A percentile compares a stretch with the other conserved stretches of the same genome.
Conservation (phyloP, 2,797 vertebrate genomes). For the Valencia hispanica region DNA sequence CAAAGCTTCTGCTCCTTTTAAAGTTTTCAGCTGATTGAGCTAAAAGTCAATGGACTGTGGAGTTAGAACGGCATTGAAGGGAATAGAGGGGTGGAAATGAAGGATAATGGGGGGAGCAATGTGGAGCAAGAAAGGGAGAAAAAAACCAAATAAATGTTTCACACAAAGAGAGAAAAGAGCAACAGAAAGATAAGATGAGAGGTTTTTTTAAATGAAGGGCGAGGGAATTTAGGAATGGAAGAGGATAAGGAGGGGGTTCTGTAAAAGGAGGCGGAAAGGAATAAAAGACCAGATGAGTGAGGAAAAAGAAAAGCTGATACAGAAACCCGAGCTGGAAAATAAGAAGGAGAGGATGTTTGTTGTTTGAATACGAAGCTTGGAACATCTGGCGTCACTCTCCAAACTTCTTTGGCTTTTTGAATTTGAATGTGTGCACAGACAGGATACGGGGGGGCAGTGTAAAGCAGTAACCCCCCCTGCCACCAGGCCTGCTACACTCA, state of each 20-base stretch:
- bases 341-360: conserved; percentile 49
- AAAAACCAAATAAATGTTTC: conserved; percentile 33
- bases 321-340: conserved; percentile 20
- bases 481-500: conserved; percentile 67
- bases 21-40: conserved; percentile 37
- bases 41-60: conserved; percentile 43
- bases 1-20: conserved; percentile 34
- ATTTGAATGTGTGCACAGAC: conserved; percentile 36
- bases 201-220: conserved; percentile 1
- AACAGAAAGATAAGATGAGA: conserved; percentile 12
- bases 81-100: conserved; percentile 18
- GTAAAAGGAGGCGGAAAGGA: conserved; percentile 21
- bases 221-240: conserved; percentile 15
- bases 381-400: conserved; percentile 67
- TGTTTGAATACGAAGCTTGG: conserved; percentile 38
- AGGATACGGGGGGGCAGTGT: conserved; percentile 40
- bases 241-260: conserved; percentile 19
- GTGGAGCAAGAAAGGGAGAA: conserved; percentile 16
- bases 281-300: conserved; percentile 54
- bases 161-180: conserved; percentile 13
- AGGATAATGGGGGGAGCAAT: conserved; percentile 12
- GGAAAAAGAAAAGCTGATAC: conserved; percentile 32
- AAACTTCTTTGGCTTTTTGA: conserved; percentile 54
- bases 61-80: conserved; percentile 11
- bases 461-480: conserved; percentile 62